Percentiles rank a stretch among this genome's conserved stretches.
Conservation (phyloP, 1,140 invertebrate genomes). For the Camponotus vicinus region DNA sequence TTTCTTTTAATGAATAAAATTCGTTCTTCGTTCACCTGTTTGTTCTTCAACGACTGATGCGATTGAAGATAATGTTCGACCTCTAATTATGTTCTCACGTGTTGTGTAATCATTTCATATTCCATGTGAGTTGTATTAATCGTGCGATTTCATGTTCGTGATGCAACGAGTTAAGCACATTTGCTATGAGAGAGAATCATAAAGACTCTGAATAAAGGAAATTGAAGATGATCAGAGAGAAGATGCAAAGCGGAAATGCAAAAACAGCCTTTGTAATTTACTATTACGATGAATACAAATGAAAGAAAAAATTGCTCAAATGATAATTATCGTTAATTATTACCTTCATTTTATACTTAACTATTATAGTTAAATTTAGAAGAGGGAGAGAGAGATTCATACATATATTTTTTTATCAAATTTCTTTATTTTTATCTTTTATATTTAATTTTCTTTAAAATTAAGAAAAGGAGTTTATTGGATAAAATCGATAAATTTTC, state of each 20-base stretch:
- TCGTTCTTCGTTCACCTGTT: not conserved
- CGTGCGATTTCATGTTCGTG: not conserved
- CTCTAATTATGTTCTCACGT: not conserved
- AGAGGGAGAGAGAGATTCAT: too few relatives aligned
- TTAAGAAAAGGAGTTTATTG: not conserved
- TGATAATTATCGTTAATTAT: too few relatives aligned
- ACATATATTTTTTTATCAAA: too few relatives aligned
- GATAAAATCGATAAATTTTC: not conserved
- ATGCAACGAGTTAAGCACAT: not conserved
- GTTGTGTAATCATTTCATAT: slow-evolving; percentile 10
- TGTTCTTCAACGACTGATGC: not conserved
- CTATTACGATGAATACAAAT: not conserved
- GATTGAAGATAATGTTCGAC: not conserved
- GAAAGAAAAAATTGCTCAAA: not conserved
- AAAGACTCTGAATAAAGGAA: not conserved
- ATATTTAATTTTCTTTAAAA: too few relatives aligned
- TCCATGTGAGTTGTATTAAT: not conserved
- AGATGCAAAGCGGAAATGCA: not conserved
- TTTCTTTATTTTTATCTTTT: too few relatives aligned
- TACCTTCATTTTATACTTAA: too few relatives aligned
- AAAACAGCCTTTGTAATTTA: not conserved
- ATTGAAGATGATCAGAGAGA: not conserved
- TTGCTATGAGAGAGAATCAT: not conserved
- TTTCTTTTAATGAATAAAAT: not conserved
- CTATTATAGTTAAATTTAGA: too few relatives aligned